phyloP scores from a whole-genome alignment of 2,797 vertebrate species.

The Sebastes kiyomatsui region DNA sequence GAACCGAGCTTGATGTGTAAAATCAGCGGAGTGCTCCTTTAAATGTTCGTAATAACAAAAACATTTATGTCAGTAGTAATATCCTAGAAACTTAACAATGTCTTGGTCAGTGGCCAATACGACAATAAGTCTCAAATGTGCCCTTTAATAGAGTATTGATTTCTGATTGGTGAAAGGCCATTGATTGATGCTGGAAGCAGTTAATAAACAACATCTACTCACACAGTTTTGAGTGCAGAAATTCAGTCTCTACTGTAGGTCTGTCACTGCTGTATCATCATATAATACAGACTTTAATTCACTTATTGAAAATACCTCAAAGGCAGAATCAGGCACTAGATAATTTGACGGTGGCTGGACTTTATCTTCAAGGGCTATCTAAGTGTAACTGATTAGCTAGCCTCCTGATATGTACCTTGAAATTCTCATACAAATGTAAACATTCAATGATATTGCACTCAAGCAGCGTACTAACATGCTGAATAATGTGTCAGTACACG shows the following conservation, averaged over 20 bases:
- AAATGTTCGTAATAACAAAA: neutral
- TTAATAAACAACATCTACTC: slow-evolving; percentile 43
- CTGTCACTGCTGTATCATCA: slow-evolving; percentile 18
- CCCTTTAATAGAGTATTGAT: slow-evolving; percentile 21
- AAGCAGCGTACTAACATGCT: slow-evolving; percentile 59
- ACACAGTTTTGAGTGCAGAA: slow-evolving; percentile 33
- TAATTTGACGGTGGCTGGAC: slow-evolving; percentile 54
- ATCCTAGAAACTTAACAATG: slow-evolving; percentile 4
- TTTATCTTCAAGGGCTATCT: slow-evolving; percentile 46
- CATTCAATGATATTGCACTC: slow-evolving; percentile 77
- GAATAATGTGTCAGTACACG: slow-evolving; percentile 52
- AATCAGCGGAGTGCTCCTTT: slow-evolving; percentile 2
- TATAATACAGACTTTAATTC: slow-evolving; percentile 36
- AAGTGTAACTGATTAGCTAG: slow-evolving; percentile 23
- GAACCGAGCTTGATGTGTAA: neutral
- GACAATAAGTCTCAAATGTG: slow-evolving; percentile 23
- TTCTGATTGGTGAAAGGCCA: slow-evolving; percentile 33
- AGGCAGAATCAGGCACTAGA: slow-evolving; percentile 74
- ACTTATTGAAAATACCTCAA: slow-evolving; percentile 45
- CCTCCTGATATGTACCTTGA: slow-evolving; percentile 65
- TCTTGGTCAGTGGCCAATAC: slow-evolving; percentile 2
- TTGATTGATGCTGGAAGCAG: slow-evolving; percentile 36
- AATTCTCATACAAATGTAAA: slow-evolving; percentile 75
- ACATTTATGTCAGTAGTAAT: slow-evolving; percentile 6
- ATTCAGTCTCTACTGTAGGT: slow-evolving; percentile 26